Evolutionary conservation across 2,797 vertebrate genomes (phyloP).

Genomic region (Harpagifer antarcticus): DNA sequence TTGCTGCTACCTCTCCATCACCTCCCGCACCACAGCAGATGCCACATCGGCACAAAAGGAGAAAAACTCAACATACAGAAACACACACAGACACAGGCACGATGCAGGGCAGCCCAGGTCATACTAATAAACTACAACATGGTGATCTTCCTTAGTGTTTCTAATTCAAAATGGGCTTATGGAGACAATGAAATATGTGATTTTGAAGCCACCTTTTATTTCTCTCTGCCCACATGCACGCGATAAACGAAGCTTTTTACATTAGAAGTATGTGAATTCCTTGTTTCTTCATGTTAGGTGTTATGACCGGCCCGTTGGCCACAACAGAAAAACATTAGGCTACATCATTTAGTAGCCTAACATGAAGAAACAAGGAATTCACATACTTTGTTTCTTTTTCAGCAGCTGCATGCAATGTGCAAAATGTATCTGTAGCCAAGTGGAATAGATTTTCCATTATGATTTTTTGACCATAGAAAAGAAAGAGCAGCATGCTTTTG

Average conservation of each 20-base stretch:
- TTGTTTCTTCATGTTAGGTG: background rate
- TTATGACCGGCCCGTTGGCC: too few species aligned
- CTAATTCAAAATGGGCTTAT: background rate
- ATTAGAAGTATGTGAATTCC: background rate
- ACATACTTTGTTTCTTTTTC: background rate
- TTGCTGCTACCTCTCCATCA: conserved; percentile 55
- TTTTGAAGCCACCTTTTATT: background rate
- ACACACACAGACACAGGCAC: conserved; percentile 13
- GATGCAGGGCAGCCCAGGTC: conserved; percentile 13
- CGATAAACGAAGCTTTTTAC: background rate
- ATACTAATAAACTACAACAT: background rate
- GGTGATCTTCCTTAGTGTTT: background rate
- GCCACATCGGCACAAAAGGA: conserved; percentile 42
- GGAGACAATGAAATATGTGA: background rate
- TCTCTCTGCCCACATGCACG: background rate
- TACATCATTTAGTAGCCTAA: too few species aligned
- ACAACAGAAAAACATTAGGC: too few species aligned
- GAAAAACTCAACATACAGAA: conserved; percentile 10
- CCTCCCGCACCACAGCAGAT: conserved; percentile 67
- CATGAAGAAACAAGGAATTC: too few species aligned
- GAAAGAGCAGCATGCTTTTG: background rate
- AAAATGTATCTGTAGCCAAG: background rate
- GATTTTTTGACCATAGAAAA: conserved; percentile 6
- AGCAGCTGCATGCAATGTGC: background rate
- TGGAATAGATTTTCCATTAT: background rate